Evolutionary conservation across 2,113 vertebrate genomes (phyloP).

Genomic region (Nibea coibor): DNA sequence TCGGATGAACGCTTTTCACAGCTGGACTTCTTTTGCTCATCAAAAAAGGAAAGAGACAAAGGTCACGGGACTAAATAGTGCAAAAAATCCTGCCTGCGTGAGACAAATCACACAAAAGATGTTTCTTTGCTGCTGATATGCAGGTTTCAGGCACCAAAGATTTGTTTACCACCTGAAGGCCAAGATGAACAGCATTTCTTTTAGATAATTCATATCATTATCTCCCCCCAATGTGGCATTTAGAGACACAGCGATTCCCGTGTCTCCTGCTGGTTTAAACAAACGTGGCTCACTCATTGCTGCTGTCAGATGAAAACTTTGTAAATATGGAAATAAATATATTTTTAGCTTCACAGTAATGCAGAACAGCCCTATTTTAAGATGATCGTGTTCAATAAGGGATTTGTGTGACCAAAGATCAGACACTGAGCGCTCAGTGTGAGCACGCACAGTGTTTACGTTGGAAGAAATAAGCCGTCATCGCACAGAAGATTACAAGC

Average conservation of each 20-base stretch:
- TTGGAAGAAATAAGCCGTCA: neutral
- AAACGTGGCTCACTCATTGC: slow-evolving; percentile 16
- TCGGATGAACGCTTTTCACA: slow-evolving; percentile 9
- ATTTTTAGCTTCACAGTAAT: slow-evolving; percentile 18
- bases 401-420: slow-evolving; percentile 9
- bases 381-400: neutral
- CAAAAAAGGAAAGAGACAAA: neutral
- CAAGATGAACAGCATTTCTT: neutral
- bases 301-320: slow-evolving; percentile 43
- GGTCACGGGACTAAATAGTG: neutral
- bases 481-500: neutral
- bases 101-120: neutral
- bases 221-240: slow-evolving; percentile 11
- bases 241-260: neutral
- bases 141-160: neutral
- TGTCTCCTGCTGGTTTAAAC: slow-evolving; percentile 15
- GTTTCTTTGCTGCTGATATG: neutral
- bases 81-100: slow-evolving; percentile 8
- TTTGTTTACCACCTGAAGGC: slow-evolving; percentile 2
- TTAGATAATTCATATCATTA: neutral
- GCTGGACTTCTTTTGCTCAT: neutral
- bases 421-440: neutral
- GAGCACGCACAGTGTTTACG: neutral
- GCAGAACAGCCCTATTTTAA: neutral
- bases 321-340: slow-evolving; percentile 59